Evolutionary conservation across 2,888 invertebrate species (phyloP).

Genomic region (Deilephila porcellus): DNA sequence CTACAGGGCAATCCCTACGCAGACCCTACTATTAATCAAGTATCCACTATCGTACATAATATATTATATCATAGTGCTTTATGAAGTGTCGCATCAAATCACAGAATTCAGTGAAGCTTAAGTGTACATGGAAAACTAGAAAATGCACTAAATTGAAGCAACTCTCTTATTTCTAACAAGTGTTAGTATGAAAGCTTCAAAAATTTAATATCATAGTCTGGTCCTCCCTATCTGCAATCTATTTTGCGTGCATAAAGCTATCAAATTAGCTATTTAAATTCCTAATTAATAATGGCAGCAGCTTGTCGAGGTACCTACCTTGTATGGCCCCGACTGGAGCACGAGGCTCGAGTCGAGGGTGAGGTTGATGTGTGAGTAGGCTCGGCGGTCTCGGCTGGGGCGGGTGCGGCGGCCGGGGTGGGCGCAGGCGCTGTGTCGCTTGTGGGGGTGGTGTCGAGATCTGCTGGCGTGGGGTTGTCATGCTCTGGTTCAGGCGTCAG

Average conservation of each 20-base stretch:
- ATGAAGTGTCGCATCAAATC: constrained; percentile 6
- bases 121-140: constrained; percentile 14
- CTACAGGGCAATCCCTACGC: neutral
- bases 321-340: neutral
- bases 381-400: neutral
- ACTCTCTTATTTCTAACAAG: neutral
- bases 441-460: neutral
- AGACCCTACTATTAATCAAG: neutral
- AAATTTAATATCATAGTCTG: neutral
- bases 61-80: constrained; percentile 21
- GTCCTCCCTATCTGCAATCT: constrained; percentile 12
- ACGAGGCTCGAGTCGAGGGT: constrained; percentile 1
- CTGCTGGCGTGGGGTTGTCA: too few relatives aligned
- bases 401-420: neutral
- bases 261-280: neutral
- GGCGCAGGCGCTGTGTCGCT: neutral
- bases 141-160: constrained; percentile 24
- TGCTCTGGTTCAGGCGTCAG: neutral
- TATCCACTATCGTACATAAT: neutral
- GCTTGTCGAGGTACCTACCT: constrained; percentile 6
- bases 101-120: constrained; percentile 18
- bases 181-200: constrained; percentile 1
- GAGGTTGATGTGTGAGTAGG: neutral
- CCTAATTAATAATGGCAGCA: neutral
- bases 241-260: constrained; percentile 21